Evolutionary conservation across 2,113 vertebrate species (phyloP).

Genomic region (Pangasianodon hypophthalmus): DNA sequence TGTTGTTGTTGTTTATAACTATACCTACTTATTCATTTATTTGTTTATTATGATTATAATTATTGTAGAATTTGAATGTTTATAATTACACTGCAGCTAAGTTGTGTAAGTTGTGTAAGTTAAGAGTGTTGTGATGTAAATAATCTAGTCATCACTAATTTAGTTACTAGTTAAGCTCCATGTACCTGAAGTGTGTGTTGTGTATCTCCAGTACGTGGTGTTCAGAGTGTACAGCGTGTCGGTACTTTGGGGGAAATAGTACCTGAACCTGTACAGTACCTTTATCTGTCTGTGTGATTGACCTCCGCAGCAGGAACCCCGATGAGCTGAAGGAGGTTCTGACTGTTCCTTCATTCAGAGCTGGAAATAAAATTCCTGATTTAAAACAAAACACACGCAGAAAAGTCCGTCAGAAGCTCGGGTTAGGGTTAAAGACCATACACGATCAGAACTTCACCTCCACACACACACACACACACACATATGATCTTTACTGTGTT

Average conservation of each 20-base stretch:
- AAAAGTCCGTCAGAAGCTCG: background rate
- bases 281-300: background rate
- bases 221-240: too few species aligned
- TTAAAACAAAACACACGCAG: background rate
- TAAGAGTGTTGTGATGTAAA: background rate
- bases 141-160: background rate
- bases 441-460: too few species aligned
- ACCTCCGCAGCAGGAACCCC: background rate
- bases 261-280: background rate
- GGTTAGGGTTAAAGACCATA: background rate
- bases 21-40: too few species aligned
- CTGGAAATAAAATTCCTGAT: background rate
- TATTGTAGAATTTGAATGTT: background rate
- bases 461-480: background rate
- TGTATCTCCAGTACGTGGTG: background rate
- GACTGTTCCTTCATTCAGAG: background rate
- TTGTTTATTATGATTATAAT: background rate
- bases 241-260: too few species aligned
- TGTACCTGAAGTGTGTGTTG: background rate
- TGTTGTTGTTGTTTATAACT: background rate
- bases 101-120: too few species aligned
- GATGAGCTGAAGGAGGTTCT: background rate
- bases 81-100: too few species aligned
- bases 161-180: background rate
- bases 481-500: conserved; percentile 56